Conservation (phyloP, 2,797 vertebrate species). For the Aplochiton taeniatus region DNA sequence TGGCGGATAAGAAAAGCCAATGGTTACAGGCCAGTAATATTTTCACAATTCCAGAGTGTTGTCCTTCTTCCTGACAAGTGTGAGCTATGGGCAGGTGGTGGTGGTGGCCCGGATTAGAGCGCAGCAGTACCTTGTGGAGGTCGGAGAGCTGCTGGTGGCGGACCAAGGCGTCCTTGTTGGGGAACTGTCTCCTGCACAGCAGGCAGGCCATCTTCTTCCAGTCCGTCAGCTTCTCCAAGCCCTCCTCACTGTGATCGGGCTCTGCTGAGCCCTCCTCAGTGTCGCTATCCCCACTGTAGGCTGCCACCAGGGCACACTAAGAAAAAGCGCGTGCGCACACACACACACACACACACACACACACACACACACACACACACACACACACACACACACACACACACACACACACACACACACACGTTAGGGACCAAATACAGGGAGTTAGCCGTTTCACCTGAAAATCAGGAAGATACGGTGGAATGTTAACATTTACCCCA, state of each 20-base stretch:
- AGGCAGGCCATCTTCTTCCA: conserved; percentile 97
- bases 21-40: background rate
- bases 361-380: background rate
- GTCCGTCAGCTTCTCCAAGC: conserved; percentile 90
- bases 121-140: conserved; percentile 88
- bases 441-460: no score
- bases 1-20: conserved; percentile 45
- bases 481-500: no score
- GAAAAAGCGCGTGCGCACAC: no score
- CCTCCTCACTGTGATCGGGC: conserved; percentile 76
- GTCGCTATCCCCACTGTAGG: conserved; percentile 97
- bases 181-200: conserved; percentile 96
- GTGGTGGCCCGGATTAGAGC: no score
- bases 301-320: conserved; percentile 91
- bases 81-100: background rate
- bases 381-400: no score
- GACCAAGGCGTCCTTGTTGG: conserved; percentile 89
- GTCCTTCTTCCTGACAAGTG: background rate
- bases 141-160: conserved; percentile 97
- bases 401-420: no score
- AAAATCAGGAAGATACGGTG: no score
- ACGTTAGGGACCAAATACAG: no score
- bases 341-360: background rate
- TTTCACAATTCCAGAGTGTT: background rate
- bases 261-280: conserved; percentile 87